A percentile compares a stretch with the other conserved stretches of the same genome.
phyloP scores from a whole-genome alignment of 1,140 invertebrate genomes.

The Papilio xuthus region DNA sequence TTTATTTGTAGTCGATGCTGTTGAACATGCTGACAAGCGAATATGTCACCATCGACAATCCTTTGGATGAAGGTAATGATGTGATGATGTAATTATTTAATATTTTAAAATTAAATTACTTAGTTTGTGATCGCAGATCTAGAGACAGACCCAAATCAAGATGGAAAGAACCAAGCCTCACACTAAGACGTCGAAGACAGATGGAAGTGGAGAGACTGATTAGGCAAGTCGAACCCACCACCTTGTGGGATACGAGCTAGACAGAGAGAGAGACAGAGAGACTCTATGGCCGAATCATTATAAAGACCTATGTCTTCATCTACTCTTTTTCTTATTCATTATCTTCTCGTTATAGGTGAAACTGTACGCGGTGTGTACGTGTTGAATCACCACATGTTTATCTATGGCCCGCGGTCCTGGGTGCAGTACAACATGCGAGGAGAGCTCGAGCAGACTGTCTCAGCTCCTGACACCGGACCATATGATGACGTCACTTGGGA shows the following conservation, averaged over 20 bases:
- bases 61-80: constrained; percentile 84
- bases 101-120: neutral
- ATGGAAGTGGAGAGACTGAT: too few relatives aligned
- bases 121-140: too few relatives aligned
- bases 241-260: too few relatives aligned
- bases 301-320: too few relatives aligned
- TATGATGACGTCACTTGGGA: constrained; percentile 84
- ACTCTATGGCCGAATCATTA: too few relatives aligned
- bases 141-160: too few relatives aligned
- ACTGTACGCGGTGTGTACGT: constrained; percentile 87
- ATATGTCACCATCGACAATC: constrained; percentile 92
- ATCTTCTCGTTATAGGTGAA: constrained; percentile 73
- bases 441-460: constrained; percentile 83
- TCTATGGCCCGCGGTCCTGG: constrained; percentile 85
- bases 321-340: neutral
- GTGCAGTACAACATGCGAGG: constrained; percentile 90
- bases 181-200: too few relatives aligned
- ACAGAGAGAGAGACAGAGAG: too few relatives aligned
- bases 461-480: constrained; percentile 82
- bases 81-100: neutral
- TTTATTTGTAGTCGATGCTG: constrained; percentile 86
- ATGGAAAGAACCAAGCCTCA: too few relatives aligned
- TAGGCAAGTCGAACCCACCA: too few relatives aligned
- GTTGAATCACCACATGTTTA: constrained; percentile 88
- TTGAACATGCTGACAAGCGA: constrained; percentile 96